phyloP scores from a whole-genome alignment of 2,113 vertebrate genomes.

The Semnopithecus entellus region DNA sequence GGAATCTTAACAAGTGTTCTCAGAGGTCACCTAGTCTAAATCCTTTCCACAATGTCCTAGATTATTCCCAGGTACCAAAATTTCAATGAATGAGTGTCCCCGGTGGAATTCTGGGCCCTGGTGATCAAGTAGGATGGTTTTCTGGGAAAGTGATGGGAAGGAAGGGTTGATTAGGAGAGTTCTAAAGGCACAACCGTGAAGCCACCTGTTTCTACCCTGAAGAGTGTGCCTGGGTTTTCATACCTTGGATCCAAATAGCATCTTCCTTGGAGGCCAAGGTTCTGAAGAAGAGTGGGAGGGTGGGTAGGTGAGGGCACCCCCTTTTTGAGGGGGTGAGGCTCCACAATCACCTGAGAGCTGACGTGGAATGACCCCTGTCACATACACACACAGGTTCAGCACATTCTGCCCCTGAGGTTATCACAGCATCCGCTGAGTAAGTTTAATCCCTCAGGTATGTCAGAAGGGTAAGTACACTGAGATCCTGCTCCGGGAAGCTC shows the following conservation, averaged over 20 bases:
- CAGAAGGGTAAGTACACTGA: neutral
- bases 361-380: neutral
- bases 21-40: neutral
- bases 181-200: neutral
- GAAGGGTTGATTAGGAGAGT: neutral
- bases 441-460: rapidly evolving
- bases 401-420: neutral
- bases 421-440: neutral
- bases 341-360: neutral
- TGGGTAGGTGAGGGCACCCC: neutral
- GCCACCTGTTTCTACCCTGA: neutral
- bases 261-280: neutral
- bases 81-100: neutral
- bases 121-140: neutral
- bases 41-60: neutral
- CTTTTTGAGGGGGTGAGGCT: neutral
- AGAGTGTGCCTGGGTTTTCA: neutral
- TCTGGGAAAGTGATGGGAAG: neutral
- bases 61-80: neutral
- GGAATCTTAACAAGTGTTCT: neutral
- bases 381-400: neutral
- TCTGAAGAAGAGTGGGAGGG: neutral
- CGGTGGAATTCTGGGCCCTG: neutral
- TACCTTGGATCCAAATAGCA: neutral
- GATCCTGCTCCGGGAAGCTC: neutral